A percentile compares a stretch with the other conserved stretches of the same genome.
Conservation (phyloP, 1,140 invertebrate genomes). For the Pseudoatta argentina region DNA sequence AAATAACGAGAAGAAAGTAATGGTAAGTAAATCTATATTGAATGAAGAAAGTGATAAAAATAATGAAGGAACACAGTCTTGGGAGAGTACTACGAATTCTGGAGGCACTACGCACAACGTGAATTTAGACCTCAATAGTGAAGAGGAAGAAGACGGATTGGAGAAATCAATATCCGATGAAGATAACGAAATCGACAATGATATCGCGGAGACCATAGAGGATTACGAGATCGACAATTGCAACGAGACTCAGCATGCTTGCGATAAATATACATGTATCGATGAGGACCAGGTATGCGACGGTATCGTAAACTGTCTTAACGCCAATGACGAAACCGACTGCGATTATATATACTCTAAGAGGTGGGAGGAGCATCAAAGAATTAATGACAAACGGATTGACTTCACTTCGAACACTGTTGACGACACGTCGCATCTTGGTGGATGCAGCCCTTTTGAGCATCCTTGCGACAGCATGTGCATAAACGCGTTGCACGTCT, state of each 20-base stretch:
- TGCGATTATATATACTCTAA: constrained; percentile 53
- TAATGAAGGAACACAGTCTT: background rate
- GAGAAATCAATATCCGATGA: background rate
- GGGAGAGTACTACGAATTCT: background rate
- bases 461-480: constrained; percentile 80
- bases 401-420: background rate
- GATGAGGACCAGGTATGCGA: constrained; percentile 89
- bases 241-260: constrained; percentile 85
- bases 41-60: constrained; percentile 14
- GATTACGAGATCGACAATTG: constrained; percentile 42
- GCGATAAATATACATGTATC: constrained; percentile 88
- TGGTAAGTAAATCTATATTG: background rate
- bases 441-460: background rate
- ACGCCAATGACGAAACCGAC: constrained; percentile 90
- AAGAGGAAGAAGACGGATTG: constrained; percentile 8
- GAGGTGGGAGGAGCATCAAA: background rate
- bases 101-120: background rate
- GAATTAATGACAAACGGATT: background rate
- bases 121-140: background rate
- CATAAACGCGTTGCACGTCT: constrained; percentile 80
- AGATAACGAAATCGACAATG: background rate
- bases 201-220: background rate
- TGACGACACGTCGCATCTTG: background rate
- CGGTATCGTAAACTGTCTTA: constrained; percentile 90
- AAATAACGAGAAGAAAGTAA: background rate